These are phyloP conservation scores for Lysandra coridon DNA, from an alignment of 2,888 invertebrate species.

Conservation along the genomic window DNA sequence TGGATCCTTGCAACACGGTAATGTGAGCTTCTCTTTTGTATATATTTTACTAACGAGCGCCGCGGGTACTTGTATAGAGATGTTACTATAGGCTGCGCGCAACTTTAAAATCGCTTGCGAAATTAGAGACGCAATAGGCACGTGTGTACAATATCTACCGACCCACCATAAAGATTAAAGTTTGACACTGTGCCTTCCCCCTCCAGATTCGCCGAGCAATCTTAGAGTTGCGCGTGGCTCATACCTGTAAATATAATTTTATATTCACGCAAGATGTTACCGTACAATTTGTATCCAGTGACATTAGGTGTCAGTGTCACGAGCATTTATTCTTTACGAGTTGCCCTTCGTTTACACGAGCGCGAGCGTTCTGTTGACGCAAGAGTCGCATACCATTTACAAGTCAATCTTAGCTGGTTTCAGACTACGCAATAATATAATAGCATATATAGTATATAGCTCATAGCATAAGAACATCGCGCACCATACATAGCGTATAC, in stretches of 20 bases:
- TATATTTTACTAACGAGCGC: slow-evolving; percentile 20
- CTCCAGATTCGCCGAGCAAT: neutral
- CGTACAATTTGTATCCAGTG: slow-evolving; percentile 47
- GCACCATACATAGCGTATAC: too few species aligned
- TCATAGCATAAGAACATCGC: too few species aligned
- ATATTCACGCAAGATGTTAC: slow-evolving; percentile 60
- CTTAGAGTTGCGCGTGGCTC: neutral
- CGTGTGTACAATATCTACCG: neutral
- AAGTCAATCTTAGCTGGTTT: neutral
- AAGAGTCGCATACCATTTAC: neutral
- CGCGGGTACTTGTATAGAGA: slow-evolving; percentile 34
- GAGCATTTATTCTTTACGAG: slow-evolving; percentile 36
- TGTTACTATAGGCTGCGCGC: slow-evolving; percentile 34
- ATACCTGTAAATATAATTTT: slow-evolving; percentile 71
- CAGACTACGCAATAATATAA: too few species aligned
- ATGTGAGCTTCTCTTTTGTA: slow-evolving; percentile 31
- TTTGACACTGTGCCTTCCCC: neutral
- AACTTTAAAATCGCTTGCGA: neutral
- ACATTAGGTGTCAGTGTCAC: slow-evolving; percentile 34
- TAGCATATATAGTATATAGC: too few species aligned
- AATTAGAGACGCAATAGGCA: neutral
- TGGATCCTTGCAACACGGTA: slow-evolving; percentile 29
- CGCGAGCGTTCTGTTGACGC: neutral
- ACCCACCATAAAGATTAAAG: neutral
- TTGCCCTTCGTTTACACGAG: neutral